These are phyloP conservation scores for Apostichopus californicus DNA, from an alignment of 35 echinoderm and acorn worm species.

Conservation along the genomic window DNA sequence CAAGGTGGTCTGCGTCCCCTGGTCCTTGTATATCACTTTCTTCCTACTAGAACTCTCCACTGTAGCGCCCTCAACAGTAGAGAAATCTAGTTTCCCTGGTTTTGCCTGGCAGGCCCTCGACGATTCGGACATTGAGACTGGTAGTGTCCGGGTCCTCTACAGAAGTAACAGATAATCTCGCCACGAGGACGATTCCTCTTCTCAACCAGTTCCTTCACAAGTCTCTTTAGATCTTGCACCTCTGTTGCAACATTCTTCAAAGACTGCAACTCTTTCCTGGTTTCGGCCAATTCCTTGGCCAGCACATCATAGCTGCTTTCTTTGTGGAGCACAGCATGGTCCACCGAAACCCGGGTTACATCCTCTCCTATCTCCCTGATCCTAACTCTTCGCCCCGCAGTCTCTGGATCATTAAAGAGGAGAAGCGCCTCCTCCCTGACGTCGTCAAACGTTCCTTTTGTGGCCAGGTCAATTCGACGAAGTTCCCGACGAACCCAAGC, in stretches of 20 bases:
- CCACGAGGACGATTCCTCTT: not conserved
- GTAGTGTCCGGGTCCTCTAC: not conserved
- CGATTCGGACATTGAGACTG: too few species aligned
- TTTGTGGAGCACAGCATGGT: not conserved
- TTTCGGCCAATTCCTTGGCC: too few species aligned
- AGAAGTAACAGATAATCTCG: not conserved
- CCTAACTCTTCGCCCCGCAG: too few species aligned
- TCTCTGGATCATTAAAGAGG: too few species aligned
- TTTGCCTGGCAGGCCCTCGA: not conserved
- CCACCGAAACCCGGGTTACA: not conserved
- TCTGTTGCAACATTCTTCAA: too few species aligned
- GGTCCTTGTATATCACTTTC: too few species aligned
- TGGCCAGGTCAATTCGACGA: slow-evolving; percentile 16
- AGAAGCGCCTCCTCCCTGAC: too few species aligned
- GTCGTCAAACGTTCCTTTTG: not conserved
- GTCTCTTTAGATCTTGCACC: not conserved
- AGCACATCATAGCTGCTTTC: too few species aligned
- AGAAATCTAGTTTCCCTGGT: slow-evolving; percentile 30
- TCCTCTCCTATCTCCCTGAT: not conserved
- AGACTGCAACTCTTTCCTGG: too few species aligned
- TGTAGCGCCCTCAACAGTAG: slow-evolving; percentile 1
- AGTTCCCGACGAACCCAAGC: slow-evolving; percentile 40
- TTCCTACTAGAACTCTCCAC: not conserved
- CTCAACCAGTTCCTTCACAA: not conserved
- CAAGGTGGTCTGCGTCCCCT: not conserved